Evolutionary conservation across 2,888 invertebrate genomes (phyloP), one percentile per base, ranked within the genome.

Genomic region (Eumerus sabulonum): DNA sequence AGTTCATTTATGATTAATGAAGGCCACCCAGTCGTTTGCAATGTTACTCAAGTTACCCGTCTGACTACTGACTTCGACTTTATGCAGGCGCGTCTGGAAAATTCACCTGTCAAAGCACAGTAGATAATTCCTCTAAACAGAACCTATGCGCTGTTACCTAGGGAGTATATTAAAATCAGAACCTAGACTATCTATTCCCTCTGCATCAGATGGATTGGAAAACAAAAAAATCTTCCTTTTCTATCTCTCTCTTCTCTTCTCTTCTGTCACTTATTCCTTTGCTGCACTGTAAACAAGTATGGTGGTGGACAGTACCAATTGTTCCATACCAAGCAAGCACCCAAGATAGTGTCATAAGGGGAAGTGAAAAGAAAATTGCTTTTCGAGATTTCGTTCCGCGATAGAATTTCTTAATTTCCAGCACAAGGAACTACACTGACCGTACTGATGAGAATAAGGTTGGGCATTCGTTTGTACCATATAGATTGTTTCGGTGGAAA

Each of bases 331-430:
- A 62, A 67, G 59, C 72, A 7, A 77, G 77, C n/a, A n/a, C 48
- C 53, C 35, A 67, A 42, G 77, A 77, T 77, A 77, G 63, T 77
- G 77, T 77, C 77, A 77, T 77, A 77, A 77, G 72, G 47, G 72
- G 73, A 77, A 77, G 73, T 68, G 38, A 67, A 77, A 67, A 63
- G 72, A 73, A 77, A 77, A 77, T 77, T 77, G 77, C 77, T 77
- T 77, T 77, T 77, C 73, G 53, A 77, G 77, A 77, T 77, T 59
- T 51, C 57, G 36, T 48, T 67, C 27, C 67, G 40, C 72, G 77
- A 77, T 77, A 77, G 77, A 72, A 63, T 67, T 67, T 77, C 77
- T 77, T 77, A 73, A 77, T 77, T 77, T 72, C 59, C 77, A 68
- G 62, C 53, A 27, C 27, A 64, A 59, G 77, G 57, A 77, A 62